phyloP scores from a whole-genome alignment of 2,113 vertebrate species.

The Brachypteracias leptosomus region DNA sequence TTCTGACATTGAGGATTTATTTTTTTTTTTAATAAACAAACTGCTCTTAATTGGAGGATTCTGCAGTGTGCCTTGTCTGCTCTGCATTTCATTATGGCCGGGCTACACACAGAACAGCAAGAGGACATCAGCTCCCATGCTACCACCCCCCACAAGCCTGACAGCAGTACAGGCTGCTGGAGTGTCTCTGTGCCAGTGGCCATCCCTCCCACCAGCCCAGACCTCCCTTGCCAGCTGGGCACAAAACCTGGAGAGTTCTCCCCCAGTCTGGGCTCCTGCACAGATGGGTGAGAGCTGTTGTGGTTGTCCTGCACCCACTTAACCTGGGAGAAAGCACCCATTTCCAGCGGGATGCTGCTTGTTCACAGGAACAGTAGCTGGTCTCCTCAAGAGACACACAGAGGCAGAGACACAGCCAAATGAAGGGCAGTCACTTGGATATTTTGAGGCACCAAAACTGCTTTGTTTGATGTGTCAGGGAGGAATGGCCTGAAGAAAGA shows the following conservation, averaged over 20 bases:
- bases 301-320: background rate
- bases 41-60: background rate
- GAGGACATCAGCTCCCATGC: background rate
- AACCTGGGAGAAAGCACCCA: background rate
- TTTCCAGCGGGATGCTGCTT: background rate
- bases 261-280: background rate
- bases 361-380: background rate
- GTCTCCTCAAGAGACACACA: background rate
- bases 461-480: background rate
- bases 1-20: background rate
- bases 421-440: rapidly evolving
- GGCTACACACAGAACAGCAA: background rate
- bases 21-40: background rate
- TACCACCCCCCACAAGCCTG: background rate
- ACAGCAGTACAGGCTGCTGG: background rate
- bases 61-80: background rate
- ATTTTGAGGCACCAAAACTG: rapidly evolving
- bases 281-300: background rate
- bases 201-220: background rate
- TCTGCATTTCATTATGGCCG: background rate
- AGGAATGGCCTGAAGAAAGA: background rate
- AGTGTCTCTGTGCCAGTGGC: rapidly evolving
- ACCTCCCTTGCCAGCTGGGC: background rate
- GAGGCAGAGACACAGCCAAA: background rate
- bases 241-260: background rate